These are phyloP conservation scores for Ibycter americanus DNA, from an alignment of 2,797 vertebrate genomes.

Conservation along the genomic window DNA sequence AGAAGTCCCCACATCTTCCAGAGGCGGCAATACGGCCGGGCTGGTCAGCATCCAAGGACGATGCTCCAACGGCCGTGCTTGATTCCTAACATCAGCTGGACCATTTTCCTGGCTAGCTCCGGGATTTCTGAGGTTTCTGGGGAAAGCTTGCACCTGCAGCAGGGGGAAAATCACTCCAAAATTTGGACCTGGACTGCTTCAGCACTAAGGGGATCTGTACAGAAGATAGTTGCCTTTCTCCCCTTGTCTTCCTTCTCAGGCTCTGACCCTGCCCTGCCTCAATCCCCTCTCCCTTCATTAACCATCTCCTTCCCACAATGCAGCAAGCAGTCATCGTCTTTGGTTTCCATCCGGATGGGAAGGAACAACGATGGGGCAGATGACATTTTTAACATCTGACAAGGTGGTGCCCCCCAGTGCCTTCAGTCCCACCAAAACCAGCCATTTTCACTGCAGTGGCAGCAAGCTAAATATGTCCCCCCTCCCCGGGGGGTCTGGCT, in stretches of 20 bases:
- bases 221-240: background rate
- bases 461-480: background rate
- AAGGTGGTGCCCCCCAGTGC: background rate
- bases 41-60: background rate
- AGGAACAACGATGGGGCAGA: background rate
- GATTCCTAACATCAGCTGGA: background rate
- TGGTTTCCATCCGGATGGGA: background rate
- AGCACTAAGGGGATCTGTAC: background rate
- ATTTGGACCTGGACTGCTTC: background rate
- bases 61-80: fast-evolving
- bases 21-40: background rate
- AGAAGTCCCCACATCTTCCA: background rate
- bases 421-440: background rate
- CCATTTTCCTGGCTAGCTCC: background rate
- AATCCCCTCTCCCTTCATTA: background rate
- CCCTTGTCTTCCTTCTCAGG: background rate
- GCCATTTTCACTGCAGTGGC: background rate
- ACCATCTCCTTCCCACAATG: background rate
- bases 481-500: background rate
- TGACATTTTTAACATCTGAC: background rate
- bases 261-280: background rate
- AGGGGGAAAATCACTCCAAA: background rate
- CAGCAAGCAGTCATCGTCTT: background rate
- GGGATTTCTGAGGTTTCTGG: background rate
- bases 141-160: background rate